Evolutionary conservation across 1,140 invertebrate species (phyloP).

Genomic region (Scaptomyza pallida): DNA sequence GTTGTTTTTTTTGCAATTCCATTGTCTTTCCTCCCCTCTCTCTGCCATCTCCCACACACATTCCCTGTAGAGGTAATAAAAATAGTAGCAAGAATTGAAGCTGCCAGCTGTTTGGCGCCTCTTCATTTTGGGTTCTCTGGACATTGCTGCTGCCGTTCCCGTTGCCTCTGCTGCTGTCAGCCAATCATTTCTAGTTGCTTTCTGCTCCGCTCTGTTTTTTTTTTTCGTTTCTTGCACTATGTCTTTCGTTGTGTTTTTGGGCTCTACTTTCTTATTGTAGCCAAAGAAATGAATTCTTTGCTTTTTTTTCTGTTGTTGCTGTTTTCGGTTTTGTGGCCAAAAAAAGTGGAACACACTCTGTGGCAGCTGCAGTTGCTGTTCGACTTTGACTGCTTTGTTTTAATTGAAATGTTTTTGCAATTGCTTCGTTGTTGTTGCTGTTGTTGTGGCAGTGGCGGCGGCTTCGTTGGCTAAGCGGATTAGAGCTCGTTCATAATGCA

Average conservation of each 20-base stretch:
- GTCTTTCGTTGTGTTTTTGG: slow-evolving; percentile 8
- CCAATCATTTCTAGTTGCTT: slow-evolving; percentile 33
- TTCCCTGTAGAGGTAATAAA: background rate
- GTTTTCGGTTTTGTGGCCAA: slow-evolving; percentile 26
- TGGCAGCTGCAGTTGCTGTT: slow-evolving; percentile 6
- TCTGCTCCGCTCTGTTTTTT: too few species aligned
- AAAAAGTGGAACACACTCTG: slow-evolving; percentile 24
- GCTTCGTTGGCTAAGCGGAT: slow-evolving; percentile 62
- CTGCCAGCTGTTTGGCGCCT: slow-evolving; percentile 16
- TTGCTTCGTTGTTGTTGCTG: slow-evolving; percentile 23
- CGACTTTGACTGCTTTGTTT: slow-evolving; percentile 65
- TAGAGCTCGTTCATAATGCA: slow-evolving; percentile 74
- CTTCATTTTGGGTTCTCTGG: slow-evolving; percentile 10
- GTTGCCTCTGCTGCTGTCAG: background rate
- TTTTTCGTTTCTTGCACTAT: background rate
- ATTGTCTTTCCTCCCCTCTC: background rate
- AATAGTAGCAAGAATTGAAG: slow-evolving; percentile 1
- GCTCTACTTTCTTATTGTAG: slow-evolving; percentile 15
- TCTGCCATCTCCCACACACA: background rate
- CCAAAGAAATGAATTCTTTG: slow-evolving; percentile 16
- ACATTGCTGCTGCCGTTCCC: background rate
- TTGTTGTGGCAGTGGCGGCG: slow-evolving; percentile 6
- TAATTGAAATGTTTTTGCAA: slow-evolving; percentile 77
- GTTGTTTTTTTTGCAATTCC: background rate
- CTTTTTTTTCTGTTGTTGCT: slow-evolving; percentile 24